Conservation (phyloP, 2,797 vertebrate species). For the Cyclopterus lumpus region DNA sequence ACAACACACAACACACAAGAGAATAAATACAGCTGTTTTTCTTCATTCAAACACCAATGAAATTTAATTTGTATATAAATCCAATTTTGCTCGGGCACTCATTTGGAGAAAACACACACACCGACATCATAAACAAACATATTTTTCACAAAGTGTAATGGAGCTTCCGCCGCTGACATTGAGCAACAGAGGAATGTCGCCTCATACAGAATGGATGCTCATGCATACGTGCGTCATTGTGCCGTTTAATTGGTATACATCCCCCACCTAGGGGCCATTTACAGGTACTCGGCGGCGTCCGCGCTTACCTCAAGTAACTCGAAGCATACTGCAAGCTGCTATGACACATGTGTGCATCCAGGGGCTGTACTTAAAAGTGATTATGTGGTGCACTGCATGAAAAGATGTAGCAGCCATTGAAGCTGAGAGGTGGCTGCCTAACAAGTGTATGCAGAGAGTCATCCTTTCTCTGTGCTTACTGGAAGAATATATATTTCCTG, state of each 20-base stretch:
- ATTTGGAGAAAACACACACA: not conserved
- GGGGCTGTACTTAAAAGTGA: constrained; percentile 24
- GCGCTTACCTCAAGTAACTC: constrained; percentile 34
- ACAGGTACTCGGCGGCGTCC: constrained; percentile 29
- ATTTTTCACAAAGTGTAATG: constrained; percentile 12
- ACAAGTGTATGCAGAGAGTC: constrained; percentile 1
- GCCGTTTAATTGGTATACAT: constrained; percentile 46
- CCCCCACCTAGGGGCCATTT: constrained; percentile 23
- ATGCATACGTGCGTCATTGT: constrained; percentile 12
- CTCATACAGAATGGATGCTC: not conserved
- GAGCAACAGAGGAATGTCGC: constrained; percentile 23
- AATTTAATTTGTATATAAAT: constrained; percentile 42
- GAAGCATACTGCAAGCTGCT: not conserved
- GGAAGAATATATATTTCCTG: not conserved
- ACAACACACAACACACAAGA: constrained; percentile 10
- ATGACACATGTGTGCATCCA: constrained; percentile 4
- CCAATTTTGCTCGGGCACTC: constrained; percentile 18
- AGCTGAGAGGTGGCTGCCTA: constrained; percentile 20
- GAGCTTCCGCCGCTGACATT: constrained; percentile 18
- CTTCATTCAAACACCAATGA: constrained; percentile 20
- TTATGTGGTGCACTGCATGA: constrained; percentile 20
- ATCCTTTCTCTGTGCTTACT: not conserved
- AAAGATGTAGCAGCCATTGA: constrained; percentile 15
- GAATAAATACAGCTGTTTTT: constrained; percentile 29
- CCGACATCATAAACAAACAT: constrained; percentile 21